Percentiles rank a stretch among this genome's conserved stretches.
Evolutionary conservation across 2,797 vertebrate species (phyloP).

Genomic region (Prionace glauca): DNA sequence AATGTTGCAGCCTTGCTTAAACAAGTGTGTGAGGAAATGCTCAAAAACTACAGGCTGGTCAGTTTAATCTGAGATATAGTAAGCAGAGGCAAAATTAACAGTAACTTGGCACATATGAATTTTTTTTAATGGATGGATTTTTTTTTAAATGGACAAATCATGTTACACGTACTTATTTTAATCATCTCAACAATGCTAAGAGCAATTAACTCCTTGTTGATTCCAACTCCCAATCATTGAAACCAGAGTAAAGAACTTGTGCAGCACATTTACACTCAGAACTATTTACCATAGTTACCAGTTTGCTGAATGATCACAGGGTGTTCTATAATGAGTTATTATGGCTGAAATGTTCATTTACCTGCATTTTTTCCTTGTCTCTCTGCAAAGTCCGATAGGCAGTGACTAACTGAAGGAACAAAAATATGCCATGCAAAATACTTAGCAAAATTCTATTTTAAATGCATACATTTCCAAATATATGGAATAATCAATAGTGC

Average conservation of each 20-base stretch:
- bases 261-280: not conserved
- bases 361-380: slow-evolving; percentile 95
- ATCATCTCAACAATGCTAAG: not conserved
- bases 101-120: too few species aligned
- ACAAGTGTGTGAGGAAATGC: too few species aligned
- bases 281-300: not conserved
- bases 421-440: slow-evolving; percentile 25
- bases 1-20: too few species aligned
- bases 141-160: too few species aligned
- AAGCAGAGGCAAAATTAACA: too few species aligned
- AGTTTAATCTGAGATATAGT: too few species aligned
- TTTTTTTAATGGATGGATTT: too few species aligned
- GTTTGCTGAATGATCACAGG: not conserved
- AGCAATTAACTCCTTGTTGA: not conserved
- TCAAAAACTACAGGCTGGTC: too few species aligned
- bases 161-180: not conserved
- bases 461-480: not conserved
- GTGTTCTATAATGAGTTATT: not conserved
- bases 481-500: not conserved
- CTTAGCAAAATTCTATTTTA: not conserved
- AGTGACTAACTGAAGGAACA: slow-evolving; percentile 70
- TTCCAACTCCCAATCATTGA: not conserved
- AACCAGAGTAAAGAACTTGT: not conserved
- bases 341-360: slow-evolving; percentile 49
- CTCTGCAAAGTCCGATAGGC: slow-evolving; percentile 78